Conservation (phyloP, 2,888 invertebrate species). For the Epirrhoe alternata region DNA sequence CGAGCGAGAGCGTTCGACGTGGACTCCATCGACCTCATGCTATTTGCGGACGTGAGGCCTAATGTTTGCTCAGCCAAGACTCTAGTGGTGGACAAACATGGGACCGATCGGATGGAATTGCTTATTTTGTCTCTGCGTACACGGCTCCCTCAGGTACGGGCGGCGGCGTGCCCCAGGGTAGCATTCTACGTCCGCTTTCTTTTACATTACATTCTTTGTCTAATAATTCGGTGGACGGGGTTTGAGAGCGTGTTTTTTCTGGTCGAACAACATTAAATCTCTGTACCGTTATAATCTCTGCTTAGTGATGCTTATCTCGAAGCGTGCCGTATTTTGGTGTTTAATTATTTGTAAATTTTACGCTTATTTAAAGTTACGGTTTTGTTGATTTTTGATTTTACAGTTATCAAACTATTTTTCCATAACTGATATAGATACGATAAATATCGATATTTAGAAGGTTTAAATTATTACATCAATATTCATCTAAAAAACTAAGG, state of each 20-base stretch:
- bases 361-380: conserved; percentile 46
- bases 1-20: conserved; percentile 67
- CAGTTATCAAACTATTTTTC: conserved; percentile 16
- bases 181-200: conserved; percentile 61
- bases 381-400: conserved; percentile 36
- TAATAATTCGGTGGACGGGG: conserved; percentile 69
- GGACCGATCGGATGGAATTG: conserved; percentile 83
- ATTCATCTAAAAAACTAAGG: not conserved
- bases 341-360: conserved; percentile 66
- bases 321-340: conserved; percentile 63
- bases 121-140: conserved; percentile 85
- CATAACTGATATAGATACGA: not conserved
- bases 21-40: conserved; percentile 77
- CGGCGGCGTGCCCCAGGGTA: conserved; percentile 70
- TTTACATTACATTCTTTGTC: conserved; percentile 61
- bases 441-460: not conserved
- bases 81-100: conserved; percentile 84
- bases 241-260: conserved; percentile 67
- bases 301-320: conserved; percentile 65
- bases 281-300: conserved; percentile 74
- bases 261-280: conserved; percentile 56
- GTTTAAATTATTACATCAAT: not conserved
- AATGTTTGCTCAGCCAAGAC: conserved; percentile 81
- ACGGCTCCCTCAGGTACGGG: conserved; percentile 78
- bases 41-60: conserved; percentile 84